Conservation (phyloP, 2,888 invertebrate genomes). For the Drosophila ochracea region DNA sequence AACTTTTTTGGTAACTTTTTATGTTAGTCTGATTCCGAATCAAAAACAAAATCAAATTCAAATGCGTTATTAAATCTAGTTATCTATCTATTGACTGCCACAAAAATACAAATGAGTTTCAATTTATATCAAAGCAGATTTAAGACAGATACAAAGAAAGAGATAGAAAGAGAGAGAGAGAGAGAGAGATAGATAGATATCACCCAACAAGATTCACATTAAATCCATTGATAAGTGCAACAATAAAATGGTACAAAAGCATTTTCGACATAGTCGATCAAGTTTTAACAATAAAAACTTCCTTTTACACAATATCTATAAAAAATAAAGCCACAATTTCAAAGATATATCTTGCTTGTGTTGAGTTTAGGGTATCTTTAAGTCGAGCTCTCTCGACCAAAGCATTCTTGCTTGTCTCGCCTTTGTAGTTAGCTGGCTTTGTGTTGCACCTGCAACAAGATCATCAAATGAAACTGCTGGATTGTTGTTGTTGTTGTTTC, state of each 20-base stretch:
- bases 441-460: constrained; percentile 12
- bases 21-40: not conserved
- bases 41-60: not conserved
- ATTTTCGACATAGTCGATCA: too few relatives aligned
- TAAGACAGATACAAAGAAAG: not conserved
- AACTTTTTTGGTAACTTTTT: not conserved
- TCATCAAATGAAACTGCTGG: not conserved
- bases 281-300: not conserved
- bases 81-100: not conserved
- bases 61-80: not conserved
- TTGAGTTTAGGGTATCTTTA: too few relatives aligned
- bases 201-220: not conserved
- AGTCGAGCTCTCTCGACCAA: not conserved
- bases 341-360: not conserved
- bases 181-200: not conserved
- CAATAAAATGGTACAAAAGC: too few relatives aligned
- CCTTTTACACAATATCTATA: not conserved
- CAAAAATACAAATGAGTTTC: not conserved
- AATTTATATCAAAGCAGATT: not conserved
- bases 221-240: too few relatives aligned
- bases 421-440: not conserved
- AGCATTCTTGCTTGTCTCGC: not conserved
- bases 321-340: not conserved
- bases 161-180: rapidly evolving
- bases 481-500: not conserved